A percentile compares a stretch with the other conserved stretches of the same genome.
phyloP scores from a whole-genome alignment of 2,888 invertebrate species.

The Nephrotoma appendiculata region DNA sequence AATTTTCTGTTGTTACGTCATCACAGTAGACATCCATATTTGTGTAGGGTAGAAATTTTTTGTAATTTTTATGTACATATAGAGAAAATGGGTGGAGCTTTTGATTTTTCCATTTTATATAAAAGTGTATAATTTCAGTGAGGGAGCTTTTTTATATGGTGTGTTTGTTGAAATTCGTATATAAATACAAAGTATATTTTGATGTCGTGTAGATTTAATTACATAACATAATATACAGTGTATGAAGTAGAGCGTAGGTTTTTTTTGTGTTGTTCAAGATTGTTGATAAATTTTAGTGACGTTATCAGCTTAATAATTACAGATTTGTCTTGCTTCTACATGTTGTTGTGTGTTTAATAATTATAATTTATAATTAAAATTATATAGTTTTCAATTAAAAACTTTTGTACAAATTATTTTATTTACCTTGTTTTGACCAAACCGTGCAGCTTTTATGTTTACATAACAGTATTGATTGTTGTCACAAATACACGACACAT shows the following conservation, averaged over 20 bases:
- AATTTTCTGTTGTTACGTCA: neutral
- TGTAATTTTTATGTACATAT: neutral
- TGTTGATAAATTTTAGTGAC: neutral
- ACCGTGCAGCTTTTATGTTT: neutral
- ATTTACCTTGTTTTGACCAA: neutral
- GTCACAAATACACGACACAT: too few relatives aligned
- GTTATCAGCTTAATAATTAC: neutral
- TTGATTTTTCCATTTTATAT: neutral
- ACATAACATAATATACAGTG: neutral
- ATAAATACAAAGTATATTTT: neutral
- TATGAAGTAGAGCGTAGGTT: too few relatives aligned
- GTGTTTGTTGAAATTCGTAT: neutral
- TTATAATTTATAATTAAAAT: neutral
- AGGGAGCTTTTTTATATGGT: neutral
- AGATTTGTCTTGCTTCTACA: neutral
- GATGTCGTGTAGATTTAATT: neutral
- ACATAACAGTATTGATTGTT: neutral
- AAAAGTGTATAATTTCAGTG: neutral
- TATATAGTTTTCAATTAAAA: neutral
- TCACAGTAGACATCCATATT: neutral
- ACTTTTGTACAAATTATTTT: neutral
- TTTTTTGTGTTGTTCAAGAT: neutral
- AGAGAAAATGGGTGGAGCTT: neutral
- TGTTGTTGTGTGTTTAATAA: neutral
- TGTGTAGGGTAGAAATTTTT: neutral